A percentile compares a stretch with the other conserved stretches of the same genome.
Conservation (phyloP, 1,140 invertebrate species). For the Cherax quadricarinatus region DNA sequence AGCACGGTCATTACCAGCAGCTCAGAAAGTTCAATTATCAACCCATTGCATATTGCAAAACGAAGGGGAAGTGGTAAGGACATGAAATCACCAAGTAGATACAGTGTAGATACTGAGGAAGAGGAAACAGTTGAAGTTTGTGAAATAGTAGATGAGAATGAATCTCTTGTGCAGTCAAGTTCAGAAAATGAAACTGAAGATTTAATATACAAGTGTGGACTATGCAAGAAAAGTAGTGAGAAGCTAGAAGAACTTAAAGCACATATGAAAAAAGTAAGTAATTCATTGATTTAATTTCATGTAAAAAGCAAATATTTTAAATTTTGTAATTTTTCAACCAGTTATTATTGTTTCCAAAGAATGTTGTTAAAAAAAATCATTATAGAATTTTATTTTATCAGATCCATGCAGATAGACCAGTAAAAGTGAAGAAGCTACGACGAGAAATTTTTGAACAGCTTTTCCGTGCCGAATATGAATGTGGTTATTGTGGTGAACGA, state of each 20-base stretch:
- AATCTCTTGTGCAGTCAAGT: slow-evolving; percentile 20
- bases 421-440: slow-evolving; percentile 32
- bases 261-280: slow-evolving; percentile 57
- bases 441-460: slow-evolving; percentile 49
- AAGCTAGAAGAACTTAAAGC: slow-evolving; percentile 39
- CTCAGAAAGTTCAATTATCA: slow-evolving; percentile 28
- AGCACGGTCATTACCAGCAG: slow-evolving; percentile 47
- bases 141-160: slow-evolving; percentile 29
- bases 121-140: slow-evolving; percentile 21
- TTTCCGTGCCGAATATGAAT: slow-evolving; percentile 51
- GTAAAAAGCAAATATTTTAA: too few species aligned
- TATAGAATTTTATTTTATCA: background rate
- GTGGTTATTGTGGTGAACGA: slow-evolving; percentile 39
- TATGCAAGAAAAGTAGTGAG: slow-evolving; percentile 54
- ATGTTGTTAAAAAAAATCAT: background rate
- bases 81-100: slow-evolving; percentile 22
- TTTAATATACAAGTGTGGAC: slow-evolving; percentile 54
- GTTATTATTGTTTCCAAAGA: too few species aligned
- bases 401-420: slow-evolving; percentile 50
- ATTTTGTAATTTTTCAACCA: too few species aligned
- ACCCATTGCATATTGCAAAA: slow-evolving; percentile 15
- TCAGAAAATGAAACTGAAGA: slow-evolving; percentile 26
- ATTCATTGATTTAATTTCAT: background rate
- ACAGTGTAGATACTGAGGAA: slow-evolving; percentile 48
- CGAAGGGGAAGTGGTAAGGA: slow-evolving; percentile 34